Evolutionary conservation across 2,888 invertebrate species (phyloP).

Genomic region (Tenthredo distinguenda): DNA sequence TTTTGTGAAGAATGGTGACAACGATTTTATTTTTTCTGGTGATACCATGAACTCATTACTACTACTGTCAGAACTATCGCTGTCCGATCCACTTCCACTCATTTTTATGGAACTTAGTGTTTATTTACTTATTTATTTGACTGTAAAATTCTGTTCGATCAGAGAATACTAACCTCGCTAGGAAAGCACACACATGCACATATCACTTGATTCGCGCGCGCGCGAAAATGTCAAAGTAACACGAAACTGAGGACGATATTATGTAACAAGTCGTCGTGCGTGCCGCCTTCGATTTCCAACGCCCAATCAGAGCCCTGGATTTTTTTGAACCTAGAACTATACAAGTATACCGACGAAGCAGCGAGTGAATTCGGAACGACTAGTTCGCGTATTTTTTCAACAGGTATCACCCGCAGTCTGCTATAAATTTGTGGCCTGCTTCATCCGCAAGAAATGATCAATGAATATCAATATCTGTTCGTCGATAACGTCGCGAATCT

Average conservation of each 20-base stretch:
- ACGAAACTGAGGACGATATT: neutral
- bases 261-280: neutral
- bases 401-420: neutral
- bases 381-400: neutral
- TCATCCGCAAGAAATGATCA: neutral
- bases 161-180: neutral
- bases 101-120: constrained; percentile 55
- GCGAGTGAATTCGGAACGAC: neutral
- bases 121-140: neutral
- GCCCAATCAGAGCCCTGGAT: neutral
- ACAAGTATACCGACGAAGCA: neutral
- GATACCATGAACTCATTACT: constrained; percentile 80
- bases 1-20: constrained; percentile 79
- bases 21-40: constrained; percentile 80
- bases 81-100: constrained; percentile 65
- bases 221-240: neutral
- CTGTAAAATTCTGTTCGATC: neutral
- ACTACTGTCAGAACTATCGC: constrained; percentile 77
- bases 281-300: neutral
- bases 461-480: neutral
- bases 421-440: neutral
- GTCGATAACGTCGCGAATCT: neutral
- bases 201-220: neutral
- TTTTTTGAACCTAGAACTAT: neutral
- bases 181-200: neutral